Conservation (phyloP, 2,888 invertebrate genomes). For the Agrochola lychnidis region DNA sequence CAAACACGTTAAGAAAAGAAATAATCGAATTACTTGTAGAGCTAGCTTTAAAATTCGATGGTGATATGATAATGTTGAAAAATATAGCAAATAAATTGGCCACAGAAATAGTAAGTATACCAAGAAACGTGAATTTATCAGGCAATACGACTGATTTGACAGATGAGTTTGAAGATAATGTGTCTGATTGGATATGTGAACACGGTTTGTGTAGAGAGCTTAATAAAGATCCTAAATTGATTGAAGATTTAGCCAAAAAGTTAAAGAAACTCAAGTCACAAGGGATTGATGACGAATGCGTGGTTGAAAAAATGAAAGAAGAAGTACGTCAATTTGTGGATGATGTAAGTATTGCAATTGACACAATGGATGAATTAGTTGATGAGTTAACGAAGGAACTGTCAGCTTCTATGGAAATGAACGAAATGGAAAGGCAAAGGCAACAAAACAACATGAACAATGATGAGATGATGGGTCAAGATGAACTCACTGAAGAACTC, state of each 20-base stretch:
- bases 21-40: constrained; percentile 62
- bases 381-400: constrained; percentile 45
- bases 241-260: constrained; percentile 59
- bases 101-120: constrained; percentile 49
- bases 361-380: constrained; percentile 34
- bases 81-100: constrained; percentile 58
- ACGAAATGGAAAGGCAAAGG: constrained; percentile 14
- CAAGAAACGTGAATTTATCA: constrained; percentile 45
- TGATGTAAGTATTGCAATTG: constrained; percentile 21
- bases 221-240: constrained; percentile 26
- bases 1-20: constrained; percentile 61
- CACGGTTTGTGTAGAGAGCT: constrained; percentile 20
- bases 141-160: constrained; percentile 35
- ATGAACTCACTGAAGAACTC: constrained; percentile 59
- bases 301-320: constrained; percentile 42
- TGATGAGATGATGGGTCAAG: constrained; percentile 13
- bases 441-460: too few relatives aligned
- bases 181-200: constrained; percentile 55
- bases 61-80: constrained; percentile 35
- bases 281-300: constrained; percentile 47
- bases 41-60: constrained; percentile 51
- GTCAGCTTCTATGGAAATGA: constrained; percentile 21
- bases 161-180: constrained; percentile 27
- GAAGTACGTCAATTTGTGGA: constrained; percentile 38
- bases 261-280: constrained; percentile 55